Conservation (phyloP, 2,888 invertebrate genomes). For the Dexiosoma caninum region DNA sequence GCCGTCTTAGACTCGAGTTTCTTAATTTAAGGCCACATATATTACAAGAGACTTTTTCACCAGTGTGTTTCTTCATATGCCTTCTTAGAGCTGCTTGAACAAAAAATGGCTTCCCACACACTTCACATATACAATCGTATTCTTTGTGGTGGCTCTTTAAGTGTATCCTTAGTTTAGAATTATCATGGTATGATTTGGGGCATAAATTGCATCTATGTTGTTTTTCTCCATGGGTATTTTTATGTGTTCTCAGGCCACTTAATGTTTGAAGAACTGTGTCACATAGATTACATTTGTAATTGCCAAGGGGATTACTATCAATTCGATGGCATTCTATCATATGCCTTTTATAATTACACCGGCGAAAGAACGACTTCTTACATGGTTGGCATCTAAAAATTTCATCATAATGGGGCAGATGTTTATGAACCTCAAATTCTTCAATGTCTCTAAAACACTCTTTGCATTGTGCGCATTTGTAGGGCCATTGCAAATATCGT, state of each 20-base stretch:
- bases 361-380: not conserved
- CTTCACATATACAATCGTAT: conserved; percentile 21
- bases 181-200: not conserved
- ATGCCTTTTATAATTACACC: not conserved
- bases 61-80: conserved; percentile 33
- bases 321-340: not conserved
- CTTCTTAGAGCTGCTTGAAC: not conserved
- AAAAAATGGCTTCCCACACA: conserved; percentile 25
- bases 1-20: conserved; percentile 11
- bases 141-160: conserved; percentile 8
- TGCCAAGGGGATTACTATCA: too few species aligned
- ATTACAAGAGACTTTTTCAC: conserved; percentile 32
- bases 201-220: conserved; percentile 25
- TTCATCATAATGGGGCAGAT: conserved; percentile 24
- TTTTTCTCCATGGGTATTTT: conserved; percentile 14
- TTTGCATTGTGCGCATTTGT: conserved; percentile 29
- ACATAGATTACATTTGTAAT: conserved; percentile 23
- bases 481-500: conserved; percentile 4
- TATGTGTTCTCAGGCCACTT: not conserved
- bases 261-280: not conserved
- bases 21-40: conserved; percentile 39
- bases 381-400: conserved; percentile 15
- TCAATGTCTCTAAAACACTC: conserved; percentile 15
- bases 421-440: conserved; percentile 33
- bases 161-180: not conserved